Percentiles rank a stretch among this genome's conserved stretches.
Evolutionary conservation across 2,888 invertebrate species (phyloP).

Genomic region (Endomychus coccineus): DNA sequence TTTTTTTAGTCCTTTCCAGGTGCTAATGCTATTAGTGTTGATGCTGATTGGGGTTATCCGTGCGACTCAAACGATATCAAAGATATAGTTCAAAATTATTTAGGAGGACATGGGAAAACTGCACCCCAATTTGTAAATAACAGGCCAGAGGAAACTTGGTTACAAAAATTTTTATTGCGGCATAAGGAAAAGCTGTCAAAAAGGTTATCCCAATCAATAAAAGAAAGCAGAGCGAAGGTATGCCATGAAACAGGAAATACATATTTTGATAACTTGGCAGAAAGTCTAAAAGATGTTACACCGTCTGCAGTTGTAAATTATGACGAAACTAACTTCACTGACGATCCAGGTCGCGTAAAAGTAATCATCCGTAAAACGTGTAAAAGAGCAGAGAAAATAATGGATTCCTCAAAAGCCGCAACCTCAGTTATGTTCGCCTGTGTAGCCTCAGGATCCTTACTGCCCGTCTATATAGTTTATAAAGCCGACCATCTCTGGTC

Average conservation of each 20-base stretch:
- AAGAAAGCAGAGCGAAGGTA: constrained; percentile 19
- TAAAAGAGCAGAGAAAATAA: constrained; percentile 27
- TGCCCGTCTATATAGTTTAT: constrained; percentile 16
- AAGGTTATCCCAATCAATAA: constrained; percentile 18
- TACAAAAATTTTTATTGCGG: constrained; percentile 14
- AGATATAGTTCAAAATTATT: constrained; percentile 2
- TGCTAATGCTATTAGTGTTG: background rate
- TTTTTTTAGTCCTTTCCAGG: too few species aligned
- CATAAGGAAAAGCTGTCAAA: constrained; percentile 15
- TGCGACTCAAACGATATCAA: constrained; percentile 7
- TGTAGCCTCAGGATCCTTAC: constrained; percentile 11
- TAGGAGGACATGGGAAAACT: constrained; percentile 4
- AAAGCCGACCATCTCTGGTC: constrained; percentile 19
- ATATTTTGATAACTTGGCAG: constrained; percentile 17
- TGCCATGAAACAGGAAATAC: constrained; percentile 14
- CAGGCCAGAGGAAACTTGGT: constrained; percentile 10
- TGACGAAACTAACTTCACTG: constrained; percentile 20
- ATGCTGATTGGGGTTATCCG: constrained; percentile 5
- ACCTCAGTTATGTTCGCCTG: constrained; percentile 16
- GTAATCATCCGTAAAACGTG: constrained; percentile 13
- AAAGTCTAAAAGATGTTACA: constrained; percentile 14
- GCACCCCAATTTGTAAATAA: constrained; percentile 7
- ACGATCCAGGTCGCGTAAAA: constrained; percentile 19
- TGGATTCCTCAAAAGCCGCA: constrained; percentile 17
- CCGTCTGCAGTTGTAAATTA: constrained; percentile 21